phyloP scores from a whole-genome alignment of 1,140 invertebrate genomes.

The Acromyrmex heyeri region DNA sequence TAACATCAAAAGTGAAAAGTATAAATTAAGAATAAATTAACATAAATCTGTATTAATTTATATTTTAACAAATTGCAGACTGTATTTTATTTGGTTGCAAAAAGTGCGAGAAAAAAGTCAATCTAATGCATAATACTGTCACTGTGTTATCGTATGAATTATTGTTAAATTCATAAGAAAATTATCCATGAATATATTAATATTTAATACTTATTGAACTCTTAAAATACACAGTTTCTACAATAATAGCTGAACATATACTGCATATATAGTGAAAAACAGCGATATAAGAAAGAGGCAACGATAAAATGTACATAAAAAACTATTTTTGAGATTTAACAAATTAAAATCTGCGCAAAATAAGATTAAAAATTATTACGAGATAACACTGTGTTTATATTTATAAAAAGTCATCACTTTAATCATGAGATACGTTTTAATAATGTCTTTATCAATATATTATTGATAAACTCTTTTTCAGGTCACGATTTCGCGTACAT shows the following conservation, averaged over 20 bases:
- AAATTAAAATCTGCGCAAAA: not conserved
- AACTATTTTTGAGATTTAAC: not conserved
- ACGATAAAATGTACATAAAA: not conserved
- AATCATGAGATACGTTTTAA: not conserved
- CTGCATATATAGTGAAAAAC: not conserved
- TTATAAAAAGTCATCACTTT: not conserved
- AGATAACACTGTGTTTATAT: not conserved
- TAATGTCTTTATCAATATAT: not conserved
- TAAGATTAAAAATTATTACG: not conserved
- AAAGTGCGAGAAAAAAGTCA: not conserved
- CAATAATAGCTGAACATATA: not conserved
- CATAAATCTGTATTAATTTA: not conserved
- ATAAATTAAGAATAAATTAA: not conserved
- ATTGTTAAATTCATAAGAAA: too few species aligned
- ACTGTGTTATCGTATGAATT: not conserved
- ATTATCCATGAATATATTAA: too few species aligned
- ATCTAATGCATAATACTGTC: not conserved
- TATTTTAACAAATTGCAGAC: not conserved
- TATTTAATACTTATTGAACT: not conserved
- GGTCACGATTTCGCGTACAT: slow-evolving; percentile 71
- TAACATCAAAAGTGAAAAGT: too few species aligned
- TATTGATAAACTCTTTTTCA: slow-evolving; percentile 63
- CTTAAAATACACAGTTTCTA: not conserved
- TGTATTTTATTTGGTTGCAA: not conserved
- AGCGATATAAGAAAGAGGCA: not conserved